Base-by-base conservation (phyloP, 2,797 vertebrate genomes). In the Anguilla anguilla region DNA sequence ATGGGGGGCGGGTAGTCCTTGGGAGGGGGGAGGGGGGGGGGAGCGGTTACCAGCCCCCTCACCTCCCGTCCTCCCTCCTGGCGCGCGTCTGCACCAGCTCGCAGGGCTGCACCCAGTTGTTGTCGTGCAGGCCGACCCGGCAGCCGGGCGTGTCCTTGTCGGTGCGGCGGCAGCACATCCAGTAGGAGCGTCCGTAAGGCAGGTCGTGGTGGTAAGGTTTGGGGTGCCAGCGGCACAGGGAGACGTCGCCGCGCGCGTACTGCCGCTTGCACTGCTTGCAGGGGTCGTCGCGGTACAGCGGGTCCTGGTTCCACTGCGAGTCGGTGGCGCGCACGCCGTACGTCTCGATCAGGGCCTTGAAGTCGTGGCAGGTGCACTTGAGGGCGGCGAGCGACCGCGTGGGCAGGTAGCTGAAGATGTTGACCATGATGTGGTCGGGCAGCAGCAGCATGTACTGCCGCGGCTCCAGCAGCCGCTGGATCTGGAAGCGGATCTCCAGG, bases 171-270 rank as follows among this genome's bases (percentile, higher is more conserved):
- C 98, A 99, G 92, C 98, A 99, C 98, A 99, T 99, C 98, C 98
- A 99, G 91, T 99, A 99, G 86, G 98, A 99, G 1, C 98, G 97
- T 95, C 98, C 98, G 0, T 99, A 99, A 96, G 98, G 98, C 95
- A 99, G 96, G 96, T 99, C 98, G 6, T 99, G 98, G 97, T 99
- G 98, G 95, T 99, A 99, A 94, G 98, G 98, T 93, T 99, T 99
- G 93, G 98, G 98, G 94, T 99, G 98, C 98, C 98, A 99, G 4
- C 98, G 96, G 94, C 98, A 99, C 74, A 99, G 96, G 0, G 98
- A 99, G 85, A 99, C 98, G 0, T 99, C 98, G 5, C 98, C 98
- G 0, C 96, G 96, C 93, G 97, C 96, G 3, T 98, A 98, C 0
- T 96, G 96, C 89, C 97, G 97, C 93, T 97, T 97, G 91, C 98